Base-by-base conservation (phyloP, 2,888 invertebrate species). In the Eilema depressum region DNA sequence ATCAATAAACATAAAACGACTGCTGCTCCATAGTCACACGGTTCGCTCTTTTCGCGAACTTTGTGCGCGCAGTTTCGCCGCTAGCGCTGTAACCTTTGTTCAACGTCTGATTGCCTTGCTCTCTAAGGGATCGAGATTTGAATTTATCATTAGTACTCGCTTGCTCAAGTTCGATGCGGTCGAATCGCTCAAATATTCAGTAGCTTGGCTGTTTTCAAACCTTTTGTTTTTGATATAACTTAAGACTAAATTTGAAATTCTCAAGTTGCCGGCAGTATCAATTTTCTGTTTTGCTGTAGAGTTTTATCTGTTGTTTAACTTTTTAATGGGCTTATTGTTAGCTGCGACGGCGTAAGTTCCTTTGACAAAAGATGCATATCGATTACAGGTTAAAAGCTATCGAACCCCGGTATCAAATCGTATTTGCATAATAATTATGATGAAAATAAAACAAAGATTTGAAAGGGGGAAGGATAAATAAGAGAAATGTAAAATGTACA, bases 41-140 rank as follows among this genome's bases (percentile, higher is more conserved):
- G 76, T 75, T 76, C 78, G 85, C 81, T 84, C 86, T 85, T 86
- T 86, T 83, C 80, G 71, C 69, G 68, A 85, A 88, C 81, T 87
- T 85, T 81, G 81, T 79, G 75, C 81, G 77, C 76, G 81, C 87
- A 90, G 83, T 88, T 87, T 78, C 71, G 80, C 83, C 83, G 67
- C 78, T 77, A 81, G 75, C 84, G 85, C 85, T 81, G 80, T 87
- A 91, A 91, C 92, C 92, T 92, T 92, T 93, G 92, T 90, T 86
- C 89, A 86, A 84, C 87, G 88, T 88, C 91, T 93, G 93, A 94
- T 94, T 93, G 93, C 93, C 90, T 91, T 89, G 91, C 90, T 91
- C 93, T 89, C 92, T 37, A 74, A 86, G 86, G 92, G 85, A 85
- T 88, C 83, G 85, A 87, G 91, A 93, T 93, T 93, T 93, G 93